Conservation (phyloP, 2,113 vertebrate species). For the Mastomys natalensis region DNA sequence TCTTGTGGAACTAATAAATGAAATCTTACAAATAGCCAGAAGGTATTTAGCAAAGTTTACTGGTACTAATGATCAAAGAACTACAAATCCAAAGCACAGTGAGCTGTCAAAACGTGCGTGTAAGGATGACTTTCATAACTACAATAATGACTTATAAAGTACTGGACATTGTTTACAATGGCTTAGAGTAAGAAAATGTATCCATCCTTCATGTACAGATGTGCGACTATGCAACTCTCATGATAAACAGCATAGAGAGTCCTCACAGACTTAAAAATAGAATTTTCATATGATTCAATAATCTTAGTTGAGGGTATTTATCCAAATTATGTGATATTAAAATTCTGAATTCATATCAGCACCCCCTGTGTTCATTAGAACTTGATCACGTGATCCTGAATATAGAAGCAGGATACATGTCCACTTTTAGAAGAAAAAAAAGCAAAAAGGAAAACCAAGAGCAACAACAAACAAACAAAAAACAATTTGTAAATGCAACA, state of each 20-base stretch:
- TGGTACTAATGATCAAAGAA: neutral
- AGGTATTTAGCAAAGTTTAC: neutral
- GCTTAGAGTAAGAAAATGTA: neutral
- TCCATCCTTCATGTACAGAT: neutral
- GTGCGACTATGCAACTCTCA: neutral
- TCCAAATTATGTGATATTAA: neutral
- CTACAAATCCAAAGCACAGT: neutral
- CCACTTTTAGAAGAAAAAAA: neutral
- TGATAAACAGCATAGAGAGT: neutral
- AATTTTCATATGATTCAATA: neutral
- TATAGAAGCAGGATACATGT: neutral
- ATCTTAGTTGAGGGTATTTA: neutral
- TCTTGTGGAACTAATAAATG: neutral
- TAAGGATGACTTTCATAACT: neutral
- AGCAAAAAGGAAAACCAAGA: no score
- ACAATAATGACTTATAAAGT: neutral
- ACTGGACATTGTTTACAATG: neutral
- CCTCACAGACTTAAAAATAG: neutral
- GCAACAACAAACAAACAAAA: no score
- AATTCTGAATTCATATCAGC: neutral
- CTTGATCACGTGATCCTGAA: no score
- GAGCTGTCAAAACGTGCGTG: no score
- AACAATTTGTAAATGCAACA: neutral
- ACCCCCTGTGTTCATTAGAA: neutral
- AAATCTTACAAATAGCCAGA: neutral